These are phyloP conservation scores for Triplophysa tibetana DNA, from an alignment of 2,113 vertebrate genomes.

Conservation along the genomic window DNA sequence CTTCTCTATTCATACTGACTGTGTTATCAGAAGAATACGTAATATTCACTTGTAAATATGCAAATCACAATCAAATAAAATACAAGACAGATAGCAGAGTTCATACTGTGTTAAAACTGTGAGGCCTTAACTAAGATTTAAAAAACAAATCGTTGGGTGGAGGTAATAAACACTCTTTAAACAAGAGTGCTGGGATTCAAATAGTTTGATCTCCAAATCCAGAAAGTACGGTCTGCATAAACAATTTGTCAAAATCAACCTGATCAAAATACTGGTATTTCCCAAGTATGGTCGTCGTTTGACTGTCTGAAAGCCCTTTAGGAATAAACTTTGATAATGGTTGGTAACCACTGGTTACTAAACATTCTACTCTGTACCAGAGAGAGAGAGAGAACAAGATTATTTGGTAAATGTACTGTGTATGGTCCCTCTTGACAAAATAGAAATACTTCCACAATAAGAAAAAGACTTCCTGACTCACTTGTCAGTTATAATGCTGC, in stretches of 20 bases:
- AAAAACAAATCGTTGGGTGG: not conserved
- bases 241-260: too few relatives aligned
- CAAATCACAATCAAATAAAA: not conserved
- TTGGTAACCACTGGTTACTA: too few relatives aligned
- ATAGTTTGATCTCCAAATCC: not conserved
- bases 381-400: not conserved
- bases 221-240: not conserved
- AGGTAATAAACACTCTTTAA: not conserved
- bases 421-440: conserved; percentile 1
- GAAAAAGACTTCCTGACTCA: conserved; percentile 1
- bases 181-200: not conserved
- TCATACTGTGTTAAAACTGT: not conserved
- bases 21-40: conserved; percentile 24
- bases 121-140: too few relatives aligned
- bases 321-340: not conserved
- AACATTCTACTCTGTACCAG: not conserved
- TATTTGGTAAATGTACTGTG: not conserved
- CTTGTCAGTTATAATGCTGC: conserved; percentile 20
- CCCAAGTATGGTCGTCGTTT: too few relatives aligned
- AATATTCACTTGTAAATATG: conserved; percentile 26
- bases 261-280: too few relatives aligned
- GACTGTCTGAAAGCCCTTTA: too few relatives aligned
- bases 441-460: not conserved
- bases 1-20: not conserved
- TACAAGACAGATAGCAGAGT: not conserved